Conservation (phyloP, 2,888 invertebrate genomes). For the Nomada hirtipes region DNA sequence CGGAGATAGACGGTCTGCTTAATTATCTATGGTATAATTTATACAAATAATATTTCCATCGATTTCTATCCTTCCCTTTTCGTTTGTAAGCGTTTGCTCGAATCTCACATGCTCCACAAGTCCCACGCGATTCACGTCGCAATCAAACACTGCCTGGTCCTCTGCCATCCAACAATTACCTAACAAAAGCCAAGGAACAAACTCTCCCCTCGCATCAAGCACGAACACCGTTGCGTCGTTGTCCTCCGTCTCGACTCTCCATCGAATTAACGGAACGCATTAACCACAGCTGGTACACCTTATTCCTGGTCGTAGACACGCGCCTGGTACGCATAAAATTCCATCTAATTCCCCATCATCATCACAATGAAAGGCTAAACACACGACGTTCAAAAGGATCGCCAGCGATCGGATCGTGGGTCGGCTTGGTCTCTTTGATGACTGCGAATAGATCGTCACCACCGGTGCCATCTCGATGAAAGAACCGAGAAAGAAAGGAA, state of each 20-base stretch:
- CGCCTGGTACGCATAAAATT: slow-evolving; percentile 41
- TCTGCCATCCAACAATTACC: not conserved
- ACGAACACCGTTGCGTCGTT: slow-evolving; percentile 9
- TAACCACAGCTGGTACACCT: slow-evolving; percentile 17
- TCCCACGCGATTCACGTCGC: not conserved
- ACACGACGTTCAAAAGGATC: slow-evolving; percentile 25
- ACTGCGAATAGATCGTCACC: slow-evolving; percentile 63
- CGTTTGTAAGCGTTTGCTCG: not conserved
- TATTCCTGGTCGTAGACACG: not conserved
- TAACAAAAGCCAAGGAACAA: slow-evolving; percentile 1
- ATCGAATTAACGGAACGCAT: slow-evolving; percentile 42
- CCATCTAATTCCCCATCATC: slow-evolving; percentile 64
- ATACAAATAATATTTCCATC: not conserved
- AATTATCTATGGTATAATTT: too few relatives aligned
- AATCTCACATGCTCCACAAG: slow-evolving; percentile 21
- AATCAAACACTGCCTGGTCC: slow-evolving; percentile 39
- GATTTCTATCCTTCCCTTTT: not conserved
- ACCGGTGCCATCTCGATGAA: slow-evolving; percentile 17
- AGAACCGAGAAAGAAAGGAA: not conserved
- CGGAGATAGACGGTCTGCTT: too few relatives aligned
- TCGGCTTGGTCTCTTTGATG: slow-evolving; percentile 64
- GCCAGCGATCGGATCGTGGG: slow-evolving; percentile 55
- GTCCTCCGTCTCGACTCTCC: slow-evolving; percentile 6
- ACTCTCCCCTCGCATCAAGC: not conserved
- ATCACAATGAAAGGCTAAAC: slow-evolving; percentile 60